These are phyloP conservation scores for Muntiacus reevesi DNA, from an alignment of 2,113 vertebrate genomes.

Conservation along the genomic window DNA sequence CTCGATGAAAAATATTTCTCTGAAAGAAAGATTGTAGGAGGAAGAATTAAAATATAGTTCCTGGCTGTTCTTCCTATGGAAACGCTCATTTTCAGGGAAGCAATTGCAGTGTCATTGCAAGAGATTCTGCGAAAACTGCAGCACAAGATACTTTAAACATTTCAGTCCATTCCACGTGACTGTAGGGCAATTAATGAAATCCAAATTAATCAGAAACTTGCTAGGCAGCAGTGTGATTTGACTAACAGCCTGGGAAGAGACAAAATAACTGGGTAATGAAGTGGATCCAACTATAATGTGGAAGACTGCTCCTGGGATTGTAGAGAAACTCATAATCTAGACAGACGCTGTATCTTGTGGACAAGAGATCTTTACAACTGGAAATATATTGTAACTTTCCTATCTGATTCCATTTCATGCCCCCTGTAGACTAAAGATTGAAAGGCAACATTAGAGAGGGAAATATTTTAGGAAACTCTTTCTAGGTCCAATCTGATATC, in stretches of 20 bases:
- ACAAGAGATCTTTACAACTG: conserved; percentile 58
- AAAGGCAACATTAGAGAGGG: not conserved
- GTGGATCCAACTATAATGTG: conserved; percentile 31
- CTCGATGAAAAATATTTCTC: not conserved
- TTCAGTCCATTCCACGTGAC: not conserved
- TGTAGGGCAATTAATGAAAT: conserved; percentile 40
- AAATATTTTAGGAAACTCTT: conserved; percentile 12
- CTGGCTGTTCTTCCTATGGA: not conserved
- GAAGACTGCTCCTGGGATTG: conserved; percentile 12
- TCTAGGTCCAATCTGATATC: not conserved
- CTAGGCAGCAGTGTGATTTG: conserved; percentile 51
- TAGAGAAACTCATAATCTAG: conserved; percentile 59
- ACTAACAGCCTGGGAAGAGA: conserved; percentile 43
- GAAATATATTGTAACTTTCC: conserved; percentile 61
- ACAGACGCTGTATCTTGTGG: conserved; percentile 23
- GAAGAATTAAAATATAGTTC: conserved; percentile 32
- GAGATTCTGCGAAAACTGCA: not conserved
- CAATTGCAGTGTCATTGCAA: not conserved
- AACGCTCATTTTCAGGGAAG: not conserved
- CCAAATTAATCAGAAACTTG: conserved; percentile 41
- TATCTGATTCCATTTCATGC: conserved; percentile 49
- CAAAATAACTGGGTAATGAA: conserved; percentile 60
- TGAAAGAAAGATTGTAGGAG: conserved; percentile 1
- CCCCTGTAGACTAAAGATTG: not conserved
- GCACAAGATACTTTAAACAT: conserved; percentile 22